phyloP scores from a whole-genome alignment of 2,888 invertebrate species.

The Mechanitis mazaeus region DNA sequence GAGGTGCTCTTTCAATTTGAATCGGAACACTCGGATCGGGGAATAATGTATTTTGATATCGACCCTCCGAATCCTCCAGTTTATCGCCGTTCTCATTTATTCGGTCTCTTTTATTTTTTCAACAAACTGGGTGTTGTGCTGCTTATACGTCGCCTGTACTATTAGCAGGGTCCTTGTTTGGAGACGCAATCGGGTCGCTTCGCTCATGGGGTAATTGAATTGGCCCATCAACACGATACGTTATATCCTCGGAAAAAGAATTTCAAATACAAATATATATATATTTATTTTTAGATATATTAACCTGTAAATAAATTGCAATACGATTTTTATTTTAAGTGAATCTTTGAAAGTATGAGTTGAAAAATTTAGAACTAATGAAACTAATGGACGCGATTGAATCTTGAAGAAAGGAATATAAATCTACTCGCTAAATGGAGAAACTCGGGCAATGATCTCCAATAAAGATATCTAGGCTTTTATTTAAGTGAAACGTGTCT shows the following conservation, averaged over 20 bases:
- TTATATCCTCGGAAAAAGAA: conserved; percentile 5
- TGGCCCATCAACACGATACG: conserved; percentile 52
- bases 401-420: conserved; percentile 17
- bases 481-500: conserved; percentile 32
- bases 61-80: conserved; percentile 76
- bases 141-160: conserved; percentile 66
- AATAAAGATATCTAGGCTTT: conserved; percentile 27
- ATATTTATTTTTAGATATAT: not conserved
- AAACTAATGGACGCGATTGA: conserved; percentile 17
- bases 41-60: conserved; percentile 77
- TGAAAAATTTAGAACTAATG: conserved; percentile 1
- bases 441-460: conserved; percentile 24
- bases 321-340: no score
- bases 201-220: conserved; percentile 63
- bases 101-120: conserved; percentile 75
- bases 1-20: conserved; percentile 78
- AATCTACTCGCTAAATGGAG: conserved; percentile 20
- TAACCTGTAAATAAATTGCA: not conserved
- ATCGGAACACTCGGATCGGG: conserved; percentile 76
- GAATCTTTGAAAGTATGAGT: no score
- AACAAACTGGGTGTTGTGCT: conserved; percentile 65
- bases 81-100: conserved; percentile 76
- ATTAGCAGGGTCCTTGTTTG: conserved; percentile 70
- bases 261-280: not conserved
- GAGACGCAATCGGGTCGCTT: conserved; percentile 62